phyloP scores from a whole-genome alignment of 2,888 invertebrate species.

The Drosophila diplacantha region DNA sequence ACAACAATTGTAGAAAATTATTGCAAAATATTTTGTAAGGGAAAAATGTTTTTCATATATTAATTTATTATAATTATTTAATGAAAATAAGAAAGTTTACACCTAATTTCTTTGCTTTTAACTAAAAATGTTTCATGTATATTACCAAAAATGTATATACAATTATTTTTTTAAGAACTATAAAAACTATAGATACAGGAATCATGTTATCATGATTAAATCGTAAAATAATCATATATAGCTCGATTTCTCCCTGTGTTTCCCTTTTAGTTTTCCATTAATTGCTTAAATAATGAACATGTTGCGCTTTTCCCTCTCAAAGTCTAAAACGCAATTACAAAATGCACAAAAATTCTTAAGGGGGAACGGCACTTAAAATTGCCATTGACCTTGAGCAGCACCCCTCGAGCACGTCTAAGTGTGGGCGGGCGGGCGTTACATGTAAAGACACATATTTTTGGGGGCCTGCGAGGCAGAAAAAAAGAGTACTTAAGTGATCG shows the following conservation, averaged over 20 bases:
- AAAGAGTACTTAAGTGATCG: background rate
- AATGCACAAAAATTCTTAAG: slow-evolving; percentile 28
- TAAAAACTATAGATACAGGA: background rate
- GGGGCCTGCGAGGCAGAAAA: slow-evolving; percentile 24
- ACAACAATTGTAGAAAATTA: no score
- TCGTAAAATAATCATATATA: background rate
- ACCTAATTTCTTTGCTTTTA: background rate
- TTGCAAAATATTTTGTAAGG: no score
- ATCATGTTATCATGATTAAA: background rate
- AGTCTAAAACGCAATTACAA: slow-evolving; percentile 32
- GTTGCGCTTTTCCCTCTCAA: slow-evolving; percentile 14
- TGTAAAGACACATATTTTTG: slow-evolving; percentile 30
- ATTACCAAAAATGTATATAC: background rate
- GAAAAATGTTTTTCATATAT: no score
- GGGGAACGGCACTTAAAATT: slow-evolving; percentile 27
- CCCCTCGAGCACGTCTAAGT: slow-evolving; percentile 5
- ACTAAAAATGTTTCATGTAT: no score
- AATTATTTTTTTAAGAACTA: background rate
- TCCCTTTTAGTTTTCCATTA: slow-evolving; percentile 16
- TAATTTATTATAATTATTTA: no score
- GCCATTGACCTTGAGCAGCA: slow-evolving; percentile 34
- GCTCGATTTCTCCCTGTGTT: background rate
- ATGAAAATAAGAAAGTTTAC: no score
- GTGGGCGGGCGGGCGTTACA: slow-evolving; percentile 10
- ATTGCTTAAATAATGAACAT: slow-evolving; percentile 14